phyloP scores from a whole-genome alignment of 1,140 invertebrate genomes.

The Leguminivora glycinivorella region DNA sequence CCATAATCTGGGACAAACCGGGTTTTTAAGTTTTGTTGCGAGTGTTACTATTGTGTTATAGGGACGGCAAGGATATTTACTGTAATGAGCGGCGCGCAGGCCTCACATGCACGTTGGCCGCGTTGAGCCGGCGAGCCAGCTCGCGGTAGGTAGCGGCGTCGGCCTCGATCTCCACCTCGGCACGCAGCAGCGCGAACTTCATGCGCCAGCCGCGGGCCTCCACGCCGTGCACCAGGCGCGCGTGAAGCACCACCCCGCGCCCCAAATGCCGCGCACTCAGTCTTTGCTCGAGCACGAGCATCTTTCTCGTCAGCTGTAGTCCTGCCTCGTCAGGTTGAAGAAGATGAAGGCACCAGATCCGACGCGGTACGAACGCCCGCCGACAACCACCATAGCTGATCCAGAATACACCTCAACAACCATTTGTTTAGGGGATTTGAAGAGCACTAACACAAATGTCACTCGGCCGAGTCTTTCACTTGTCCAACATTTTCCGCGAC shows the following conservation, averaged over 20 bases:
- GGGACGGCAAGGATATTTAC: constrained; percentile 54
- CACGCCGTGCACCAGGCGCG: constrained; percentile 63
- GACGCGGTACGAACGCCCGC: constrained; percentile 52
- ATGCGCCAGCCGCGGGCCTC: constrained; percentile 69
- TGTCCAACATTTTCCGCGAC: constrained; percentile 72
- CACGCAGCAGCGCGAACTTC: constrained; percentile 66
- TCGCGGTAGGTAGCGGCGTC: constrained; percentile 64
- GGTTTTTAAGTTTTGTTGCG: too few relatives aligned
- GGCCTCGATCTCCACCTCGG: constrained; percentile 69
- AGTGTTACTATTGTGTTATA: too few relatives aligned
- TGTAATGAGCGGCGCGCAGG: constrained; percentile 47
- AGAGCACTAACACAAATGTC: constrained; percentile 41
- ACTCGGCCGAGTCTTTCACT: constrained; percentile 50
- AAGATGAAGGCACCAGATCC: constrained; percentile 69
- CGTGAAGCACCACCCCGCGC: constrained; percentile 60
- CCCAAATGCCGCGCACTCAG: constrained; percentile 62
- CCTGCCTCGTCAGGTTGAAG: constrained; percentile 72
- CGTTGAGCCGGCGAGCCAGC: constrained; percentile 57
- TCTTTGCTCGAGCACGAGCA: constrained; percentile 75
- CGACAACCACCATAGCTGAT: constrained; percentile 68
- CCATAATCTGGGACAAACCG: too few relatives aligned
- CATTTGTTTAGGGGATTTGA: constrained; percentile 57
- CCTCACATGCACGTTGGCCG: constrained; percentile 64
- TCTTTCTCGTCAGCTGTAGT: constrained; percentile 76
- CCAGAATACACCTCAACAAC: constrained; percentile 59